Evolutionary conservation across 2,888 invertebrate genomes (phyloP).

Genomic region (Heliconius cydno): DNA sequence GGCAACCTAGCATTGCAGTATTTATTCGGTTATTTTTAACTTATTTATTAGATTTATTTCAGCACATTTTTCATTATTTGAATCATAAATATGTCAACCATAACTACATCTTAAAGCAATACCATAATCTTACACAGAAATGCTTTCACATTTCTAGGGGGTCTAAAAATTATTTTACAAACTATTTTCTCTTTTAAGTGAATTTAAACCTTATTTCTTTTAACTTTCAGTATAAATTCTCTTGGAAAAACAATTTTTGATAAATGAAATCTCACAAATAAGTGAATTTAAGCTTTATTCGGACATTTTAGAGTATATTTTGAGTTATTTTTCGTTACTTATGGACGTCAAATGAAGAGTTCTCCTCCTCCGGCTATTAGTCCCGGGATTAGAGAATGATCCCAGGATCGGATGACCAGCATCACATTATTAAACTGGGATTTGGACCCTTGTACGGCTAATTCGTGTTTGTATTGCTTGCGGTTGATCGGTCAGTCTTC

Average conservation of each 20-base stretch:
- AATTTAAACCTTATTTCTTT: slow-evolving; percentile 52
- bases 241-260: neutral
- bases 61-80: slow-evolving; percentile 30
- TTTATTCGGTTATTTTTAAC: slow-evolving; percentile 6
- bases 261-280: neutral
- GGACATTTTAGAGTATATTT: slow-evolving; percentile 33
- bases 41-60: slow-evolving; percentile 29
- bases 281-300: slow-evolving; percentile 23
- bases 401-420: slow-evolving; percentile 78
- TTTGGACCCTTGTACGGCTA: slow-evolving; percentile 74
- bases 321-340: slow-evolving; percentile 29
- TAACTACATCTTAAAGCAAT: slow-evolving; percentile 65
- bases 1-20: too few relatives aligned
- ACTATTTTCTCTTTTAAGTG: slow-evolving; percentile 42
- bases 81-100: slow-evolving; percentile 50
- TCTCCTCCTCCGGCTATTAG: slow-evolving; percentile 72
- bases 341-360: slow-evolving; percentile 52
- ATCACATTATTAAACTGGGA: slow-evolving; percentile 77
- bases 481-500: slow-evolving; percentile 22
- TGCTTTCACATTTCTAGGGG: slow-evolving; percentile 76
- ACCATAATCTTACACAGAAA: slow-evolving; percentile 82
- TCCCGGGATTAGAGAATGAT: slow-evolving; percentile 77
- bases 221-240: neutral
- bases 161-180: slow-evolving; percentile 69
- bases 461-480: slow-evolving; percentile 71